These are phyloP conservation scores for Amia ocellicauda DNA, from an alignment of 2,113 vertebrate genomes.

Conservation along the genomic window DNA sequence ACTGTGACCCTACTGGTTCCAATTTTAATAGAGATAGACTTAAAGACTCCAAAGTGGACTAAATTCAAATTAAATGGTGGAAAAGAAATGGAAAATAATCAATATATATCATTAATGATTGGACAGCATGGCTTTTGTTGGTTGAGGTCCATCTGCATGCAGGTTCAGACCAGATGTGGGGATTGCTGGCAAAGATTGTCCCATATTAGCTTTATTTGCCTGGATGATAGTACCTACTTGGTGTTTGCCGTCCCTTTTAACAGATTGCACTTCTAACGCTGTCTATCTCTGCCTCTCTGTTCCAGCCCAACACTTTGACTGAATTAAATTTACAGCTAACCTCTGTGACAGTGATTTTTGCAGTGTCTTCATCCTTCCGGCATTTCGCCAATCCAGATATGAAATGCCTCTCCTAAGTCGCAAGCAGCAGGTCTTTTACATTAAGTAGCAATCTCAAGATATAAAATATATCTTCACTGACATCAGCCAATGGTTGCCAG, in stretches of 20 bases:
- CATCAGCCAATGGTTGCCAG: background rate
- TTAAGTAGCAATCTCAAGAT: background rate
- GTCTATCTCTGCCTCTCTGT: background rate
- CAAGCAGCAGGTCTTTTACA: background rate
- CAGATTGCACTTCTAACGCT: background rate
- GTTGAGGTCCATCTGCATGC: no score
- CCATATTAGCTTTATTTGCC: background rate
- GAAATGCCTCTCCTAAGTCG: background rate
- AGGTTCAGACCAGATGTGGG: no score
- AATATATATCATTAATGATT: no score
- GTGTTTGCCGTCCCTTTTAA: background rate
- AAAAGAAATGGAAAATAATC: no score
- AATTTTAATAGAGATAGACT: no score
- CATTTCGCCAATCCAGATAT: background rate
- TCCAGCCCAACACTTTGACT: constrained; percentile 17
- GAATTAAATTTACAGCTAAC: constrained; percentile 44
- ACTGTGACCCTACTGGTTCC: no score
- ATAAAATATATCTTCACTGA: background rate
- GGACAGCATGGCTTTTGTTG: no score
- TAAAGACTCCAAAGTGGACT: no score
- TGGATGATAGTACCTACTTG: background rate
- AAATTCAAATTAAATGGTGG: no score
- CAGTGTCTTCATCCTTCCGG: constrained; percentile 28
- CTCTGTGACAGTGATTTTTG: constrained; percentile 38
- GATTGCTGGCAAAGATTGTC: no score